A percentile compares a stretch with the other conserved stretches of the same genome.
Conservation (phyloP, 2,888 invertebrate species). For the Xanthorhoe designata region DNA sequence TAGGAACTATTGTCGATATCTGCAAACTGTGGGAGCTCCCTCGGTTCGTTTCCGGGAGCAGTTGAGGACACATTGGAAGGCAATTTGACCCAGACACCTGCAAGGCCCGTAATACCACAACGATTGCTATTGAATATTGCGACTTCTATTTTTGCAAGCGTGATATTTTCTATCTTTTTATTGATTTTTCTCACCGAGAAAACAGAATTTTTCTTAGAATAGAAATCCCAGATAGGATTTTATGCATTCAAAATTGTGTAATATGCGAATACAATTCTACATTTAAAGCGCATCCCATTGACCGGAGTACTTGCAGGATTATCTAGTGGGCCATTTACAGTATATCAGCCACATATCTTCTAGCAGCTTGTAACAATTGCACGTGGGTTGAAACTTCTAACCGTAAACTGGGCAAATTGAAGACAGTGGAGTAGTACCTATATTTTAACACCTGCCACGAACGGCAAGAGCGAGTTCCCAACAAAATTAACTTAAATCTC, state of each 20-base stretch:
- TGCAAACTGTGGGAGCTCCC: constrained; percentile 32
- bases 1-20: constrained; percentile 33
- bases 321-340: constrained; percentile 52
- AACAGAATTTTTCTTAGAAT: background rate
- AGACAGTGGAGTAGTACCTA: constrained; percentile 60
- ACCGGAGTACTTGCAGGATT: constrained; percentile 39
- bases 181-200: background rate
- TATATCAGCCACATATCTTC: constrained; percentile 55
- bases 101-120: constrained; percentile 26
- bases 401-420: constrained; percentile 60
- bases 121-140: constrained; percentile 33
- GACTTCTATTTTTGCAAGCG: constrained; percentile 24
- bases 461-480: constrained; percentile 50
- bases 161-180: constrained; percentile 17
- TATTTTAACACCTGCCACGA: constrained; percentile 65
- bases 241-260: background rate
- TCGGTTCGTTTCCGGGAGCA: constrained; percentile 28
- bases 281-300: constrained; percentile 22
- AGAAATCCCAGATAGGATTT: background rate
- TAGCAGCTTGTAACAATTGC: constrained; percentile 60
- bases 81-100: constrained; percentile 36
- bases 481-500: constrained; percentile 66
- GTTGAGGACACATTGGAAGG: constrained; percentile 30
- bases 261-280: background rate
- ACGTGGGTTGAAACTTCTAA: constrained; percentile 65